Base-by-base conservation (phyloP, 2,113 vertebrate genomes). In the Nothocercus nigrocapillus region DNA sequence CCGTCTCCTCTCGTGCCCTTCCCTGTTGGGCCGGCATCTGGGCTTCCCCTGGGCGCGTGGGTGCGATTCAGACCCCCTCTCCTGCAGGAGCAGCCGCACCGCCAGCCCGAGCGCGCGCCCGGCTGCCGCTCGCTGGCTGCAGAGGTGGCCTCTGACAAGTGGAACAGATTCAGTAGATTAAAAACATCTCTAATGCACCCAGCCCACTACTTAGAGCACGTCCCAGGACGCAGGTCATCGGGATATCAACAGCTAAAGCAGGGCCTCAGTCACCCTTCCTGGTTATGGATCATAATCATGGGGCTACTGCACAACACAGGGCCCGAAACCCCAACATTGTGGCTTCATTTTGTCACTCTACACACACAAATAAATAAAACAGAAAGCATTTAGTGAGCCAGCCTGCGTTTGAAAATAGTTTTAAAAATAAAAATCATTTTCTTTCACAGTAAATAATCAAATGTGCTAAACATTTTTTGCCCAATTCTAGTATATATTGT, bases 81-180 rank as follows among this genome's bases (percentile, higher is more conserved):
- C 40, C 5, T 32, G 62, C 19, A 4, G 30, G 76, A 4, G 3
- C 59, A 45, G 72, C 75, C n/a, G 54, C 13, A 2, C 10, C 19
- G 42, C 53, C 40, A 2, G 14, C 3, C 15, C 0, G 42, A 32
- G 17, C 3, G 0, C 16, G 1, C 0, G 36, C 7, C 11, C 61
- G 30, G 4, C 79, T 0, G 27, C 0, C 6, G 13, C 64, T 66
- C 1, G 0, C 5, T 0, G 1, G 8, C 12, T 0, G 5, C 3
- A 4, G 42, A 38, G 85, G 1, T 22, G 53, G 58, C 30, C 54
- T 13, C 62, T 13, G 72, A 59, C 68, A 19, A 21, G 2, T 12
- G 30, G 9, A 66, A 24, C 18, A 34, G 24, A 28, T 49, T 10
- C 64, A 12, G 49, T 1, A 81, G 25, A 16, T 56, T 16, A 9